phyloP scores from a whole-genome alignment of 2,113 vertebrate genomes.

The Oreochromis aureus region DNA sequence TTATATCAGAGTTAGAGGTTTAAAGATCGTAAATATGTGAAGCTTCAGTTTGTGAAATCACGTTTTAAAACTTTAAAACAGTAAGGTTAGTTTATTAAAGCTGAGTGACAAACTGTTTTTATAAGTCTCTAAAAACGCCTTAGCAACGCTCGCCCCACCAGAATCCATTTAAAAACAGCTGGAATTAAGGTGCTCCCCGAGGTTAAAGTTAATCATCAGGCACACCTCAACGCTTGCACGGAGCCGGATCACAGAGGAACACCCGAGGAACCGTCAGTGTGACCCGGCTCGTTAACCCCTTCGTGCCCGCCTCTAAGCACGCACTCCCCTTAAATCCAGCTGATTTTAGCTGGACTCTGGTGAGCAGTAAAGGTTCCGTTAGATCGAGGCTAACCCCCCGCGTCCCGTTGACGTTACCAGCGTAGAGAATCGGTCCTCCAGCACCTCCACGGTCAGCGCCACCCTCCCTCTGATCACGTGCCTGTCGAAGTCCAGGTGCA shows the following conservation, averaged over 20 bases:
- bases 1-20: neutral
- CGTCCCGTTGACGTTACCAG: slow-evolving; percentile 71
- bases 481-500: slow-evolving; percentile 77
- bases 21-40: neutral
- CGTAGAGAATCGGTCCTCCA: slow-evolving; percentile 75
- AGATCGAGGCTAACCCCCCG: neutral
- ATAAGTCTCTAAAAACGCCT: neutral
- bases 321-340: neutral
- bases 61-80: neutral
- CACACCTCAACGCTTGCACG: neutral
- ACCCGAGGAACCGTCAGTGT: neutral
- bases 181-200: neutral
- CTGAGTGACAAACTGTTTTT: neutral
- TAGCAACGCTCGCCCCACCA: neutral
- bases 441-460: slow-evolving; percentile 78
- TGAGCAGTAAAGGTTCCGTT: neutral
- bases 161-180: neutral
- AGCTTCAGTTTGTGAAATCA: neutral
- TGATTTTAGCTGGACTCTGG: neutral
- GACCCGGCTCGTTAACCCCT: neutral
- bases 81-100: neutral
- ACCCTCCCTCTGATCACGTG: slow-evolving; percentile 72
- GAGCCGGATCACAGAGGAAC: neutral
- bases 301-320: neutral
- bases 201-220: neutral